A percentile compares a stretch with the other conserved stretches of the same genome.
Evolutionary conservation across 2,113 vertebrate genomes (phyloP).

Genomic region (Uropsilus gracilis): DNA sequence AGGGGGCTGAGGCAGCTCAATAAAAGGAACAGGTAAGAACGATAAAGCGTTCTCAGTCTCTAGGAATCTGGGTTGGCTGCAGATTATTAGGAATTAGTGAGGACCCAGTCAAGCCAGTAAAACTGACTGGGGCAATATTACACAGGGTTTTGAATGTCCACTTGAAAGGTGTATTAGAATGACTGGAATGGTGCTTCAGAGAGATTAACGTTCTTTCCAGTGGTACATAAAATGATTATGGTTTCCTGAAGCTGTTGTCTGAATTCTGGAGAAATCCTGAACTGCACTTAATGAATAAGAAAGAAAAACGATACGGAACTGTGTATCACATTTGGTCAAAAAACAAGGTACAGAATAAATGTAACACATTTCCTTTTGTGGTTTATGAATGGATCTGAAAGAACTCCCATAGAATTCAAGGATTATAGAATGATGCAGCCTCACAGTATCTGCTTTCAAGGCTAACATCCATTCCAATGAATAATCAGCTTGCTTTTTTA

Average conservation of each 20-base stretch:
- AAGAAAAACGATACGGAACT: background rate
- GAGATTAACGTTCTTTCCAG: background rate
- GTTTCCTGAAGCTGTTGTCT: background rate
- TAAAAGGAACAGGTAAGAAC: background rate
- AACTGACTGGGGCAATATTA: background rate
- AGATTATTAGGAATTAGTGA: background rate
- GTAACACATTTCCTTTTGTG: background rate
- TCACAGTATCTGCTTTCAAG: background rate
- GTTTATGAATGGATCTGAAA: background rate
- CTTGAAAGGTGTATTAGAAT: background rate
- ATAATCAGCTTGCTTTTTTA: background rate
- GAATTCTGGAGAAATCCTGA: background rate
- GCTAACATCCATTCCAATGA: background rate
- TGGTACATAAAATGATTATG: background rate
- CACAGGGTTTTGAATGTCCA: background rate
- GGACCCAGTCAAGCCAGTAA: background rate
- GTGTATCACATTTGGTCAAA: background rate
- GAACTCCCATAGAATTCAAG: background rate
- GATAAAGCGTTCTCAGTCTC: background rate
- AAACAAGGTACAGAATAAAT: background rate
- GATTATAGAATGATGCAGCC: background rate
- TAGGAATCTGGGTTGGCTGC: no score
- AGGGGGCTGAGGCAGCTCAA: background rate
- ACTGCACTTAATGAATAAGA: background rate
- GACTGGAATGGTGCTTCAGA: background rate